These are phyloP conservation scores for Thereva nobilitata DNA, from an alignment of 2,888 invertebrate species.

Conservation along the genomic window DNA sequence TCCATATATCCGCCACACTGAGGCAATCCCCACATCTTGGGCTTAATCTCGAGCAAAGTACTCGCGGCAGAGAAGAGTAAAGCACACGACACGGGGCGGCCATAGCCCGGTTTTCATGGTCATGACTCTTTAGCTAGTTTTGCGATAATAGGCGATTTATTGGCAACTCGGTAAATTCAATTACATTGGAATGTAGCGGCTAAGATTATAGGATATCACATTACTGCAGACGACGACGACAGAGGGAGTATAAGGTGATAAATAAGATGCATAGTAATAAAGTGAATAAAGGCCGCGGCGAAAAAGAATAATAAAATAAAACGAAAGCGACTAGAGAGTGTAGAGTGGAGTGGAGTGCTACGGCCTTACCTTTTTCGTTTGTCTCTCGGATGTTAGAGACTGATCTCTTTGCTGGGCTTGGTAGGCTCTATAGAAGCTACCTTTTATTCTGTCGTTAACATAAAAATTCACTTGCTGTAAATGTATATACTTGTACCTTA, in stretches of 20 bases:
- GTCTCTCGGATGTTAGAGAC: no score
- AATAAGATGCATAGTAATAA: conserved; percentile 38
- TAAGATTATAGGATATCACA: conserved; percentile 42
- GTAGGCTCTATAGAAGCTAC: not conserved
- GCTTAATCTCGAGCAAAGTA: conserved; percentile 20
- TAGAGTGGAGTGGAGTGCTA: not conserved
- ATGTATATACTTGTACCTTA: not conserved
- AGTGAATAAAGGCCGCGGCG: conserved; percentile 24
- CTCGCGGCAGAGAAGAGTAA: conserved; percentile 26
- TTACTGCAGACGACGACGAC: conserved; percentile 36
- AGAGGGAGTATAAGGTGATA: conserved; percentile 35
- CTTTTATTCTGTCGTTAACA: conserved; percentile 30
- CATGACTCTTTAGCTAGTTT: conserved; percentile 37
- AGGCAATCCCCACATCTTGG: conserved; percentile 13
- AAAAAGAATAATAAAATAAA: conserved; percentile 9
- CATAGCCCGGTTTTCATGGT: conserved; percentile 32
- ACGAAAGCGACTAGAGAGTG: not conserved
- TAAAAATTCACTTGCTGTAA: conserved; percentile 31
- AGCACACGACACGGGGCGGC: conserved; percentile 1
- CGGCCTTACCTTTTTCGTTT: no score
- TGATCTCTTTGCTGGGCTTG: not conserved
- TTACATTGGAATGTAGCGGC: conserved; percentile 43
- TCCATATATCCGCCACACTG: conserved; percentile 22
- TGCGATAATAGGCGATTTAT: conserved; percentile 43
- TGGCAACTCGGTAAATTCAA: conserved; percentile 42